phyloP scores from a whole-genome alignment of 2,888 invertebrate species.

The Cephus runcator region DNA sequence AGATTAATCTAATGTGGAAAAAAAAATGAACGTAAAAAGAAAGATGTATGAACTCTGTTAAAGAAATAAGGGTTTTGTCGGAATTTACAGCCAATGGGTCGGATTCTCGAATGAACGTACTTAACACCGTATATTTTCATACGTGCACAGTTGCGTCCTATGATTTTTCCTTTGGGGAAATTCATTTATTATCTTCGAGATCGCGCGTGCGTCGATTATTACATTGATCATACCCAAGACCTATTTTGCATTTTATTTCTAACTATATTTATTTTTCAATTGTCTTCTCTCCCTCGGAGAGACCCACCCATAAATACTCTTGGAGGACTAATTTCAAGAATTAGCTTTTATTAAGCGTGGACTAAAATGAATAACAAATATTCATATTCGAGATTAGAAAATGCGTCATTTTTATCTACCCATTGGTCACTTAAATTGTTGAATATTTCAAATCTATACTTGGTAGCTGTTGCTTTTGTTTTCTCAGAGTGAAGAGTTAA shows the following conservation, averaged over 20 bases:
- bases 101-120: neutral
- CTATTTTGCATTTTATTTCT: conserved; percentile 1
- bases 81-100: neutral
- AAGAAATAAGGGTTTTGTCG: neutral
- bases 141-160: conserved; percentile 3
- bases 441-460: neutral
- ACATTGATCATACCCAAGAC: conserved; percentile 1
- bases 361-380: neutral
- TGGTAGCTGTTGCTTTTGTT: neutral
- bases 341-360: neutral
- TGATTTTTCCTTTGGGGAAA: neutral
- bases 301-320: neutral
- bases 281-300: neutral
- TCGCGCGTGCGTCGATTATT: conserved; percentile 1
- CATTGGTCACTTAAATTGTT: neutral
- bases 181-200: neutral
- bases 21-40: neutral
- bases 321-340: neutral
- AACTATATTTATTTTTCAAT: conserved; percentile 5
- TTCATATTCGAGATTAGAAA: neutral
- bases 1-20: neutral
- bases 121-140: conserved; percentile 16
- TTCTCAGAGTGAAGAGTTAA: neutral
- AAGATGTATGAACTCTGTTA: neutral
- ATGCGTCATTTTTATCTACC: neutral